Base-by-base conservation (phyloP, 2,888 invertebrate genomes). In the Podabrus alpinus region DNA sequence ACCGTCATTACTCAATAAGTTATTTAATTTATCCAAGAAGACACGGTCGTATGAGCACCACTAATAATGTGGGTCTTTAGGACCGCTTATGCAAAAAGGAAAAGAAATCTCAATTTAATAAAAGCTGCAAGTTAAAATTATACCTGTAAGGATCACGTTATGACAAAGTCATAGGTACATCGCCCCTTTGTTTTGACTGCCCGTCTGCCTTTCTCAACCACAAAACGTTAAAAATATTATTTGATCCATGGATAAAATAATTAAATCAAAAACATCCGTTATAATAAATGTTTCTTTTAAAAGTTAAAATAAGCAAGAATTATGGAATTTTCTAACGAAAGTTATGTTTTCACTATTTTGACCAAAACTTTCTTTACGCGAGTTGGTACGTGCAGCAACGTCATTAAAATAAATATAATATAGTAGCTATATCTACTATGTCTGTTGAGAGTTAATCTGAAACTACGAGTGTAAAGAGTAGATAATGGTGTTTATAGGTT, bases 141-240 rank as follows among this genome's bases (percentile, higher is more conserved):
- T 81, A 81, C 81, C 81, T 81, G 80, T 72, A 78, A 68, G 74
- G 73, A 17, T 19, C n/a, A 24, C 70, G 73, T 70, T 80, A 79
- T 80, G 83, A 81, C 83, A 83, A 83, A 81, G 83, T 83, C 83
- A 83, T 75, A 78, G 79, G 83, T 79, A 73, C 82, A 81, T 81
- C 82, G 79, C 79, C 77, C 77, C 77, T 68, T 72, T 77, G 77
- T 77, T 77, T 77, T 77, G 74, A 77, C 74, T 74, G 71, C 66
- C 73, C 68, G 76, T 71, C 73, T 73, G 75, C 16, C 69, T 66
- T 61, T 66, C 45, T 45, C 45, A 45, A 45, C 45, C 45, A 5
- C 45, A 45, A 5, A 45, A 45, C n/a, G 45, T n/a, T 45, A 45
- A 45, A 45, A 29, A 29, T 29, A 29, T 29, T 13, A n/a, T n/a